Evolutionary conservation across 2,797 vertebrate species (phyloP).

Genomic region (Diplodus puntazzo): DNA sequence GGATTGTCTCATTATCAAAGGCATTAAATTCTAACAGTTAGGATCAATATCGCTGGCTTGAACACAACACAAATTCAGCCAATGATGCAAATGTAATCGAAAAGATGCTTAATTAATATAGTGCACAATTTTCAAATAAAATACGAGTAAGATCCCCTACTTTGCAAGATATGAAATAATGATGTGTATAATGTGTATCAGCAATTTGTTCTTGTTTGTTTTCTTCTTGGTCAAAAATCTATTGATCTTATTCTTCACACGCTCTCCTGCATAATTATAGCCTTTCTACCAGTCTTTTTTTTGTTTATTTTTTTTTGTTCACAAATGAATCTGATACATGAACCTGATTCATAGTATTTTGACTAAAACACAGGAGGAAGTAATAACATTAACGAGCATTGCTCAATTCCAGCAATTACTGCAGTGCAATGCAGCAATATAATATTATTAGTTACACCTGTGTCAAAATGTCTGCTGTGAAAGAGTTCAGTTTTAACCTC

Average conservation of each 20-base stretch:
- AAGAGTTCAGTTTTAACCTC: neutral
- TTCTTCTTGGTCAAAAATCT: neutral
- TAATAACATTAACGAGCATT: neutral
- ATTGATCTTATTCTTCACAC: neutral
- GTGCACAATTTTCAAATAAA: neutral
- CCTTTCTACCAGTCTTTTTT: neutral
- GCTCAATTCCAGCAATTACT: neutral
- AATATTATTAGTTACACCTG: slow-evolving; percentile 1
- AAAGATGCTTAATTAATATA: neutral
- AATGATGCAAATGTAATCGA: slow-evolving; percentile 21
- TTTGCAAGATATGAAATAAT: too few relatives aligned
- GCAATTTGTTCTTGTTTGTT: neutral
- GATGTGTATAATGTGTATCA: neutral
- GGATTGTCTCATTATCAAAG: neutral
- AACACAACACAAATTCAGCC: neutral
- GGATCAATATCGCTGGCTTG: neutral
- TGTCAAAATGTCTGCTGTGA: neutral
- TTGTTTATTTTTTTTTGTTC: neutral
- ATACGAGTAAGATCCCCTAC: too few relatives aligned
- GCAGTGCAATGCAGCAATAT: slow-evolving; percentile 2
- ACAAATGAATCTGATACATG: neutral
- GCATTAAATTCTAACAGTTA: neutral
- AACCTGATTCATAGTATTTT: neutral
- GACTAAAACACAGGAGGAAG: neutral
- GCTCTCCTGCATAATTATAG: neutral